Evolutionary conservation across 2,797 vertebrate genomes (phyloP).

Genomic region (Myotis myotis): DNA sequence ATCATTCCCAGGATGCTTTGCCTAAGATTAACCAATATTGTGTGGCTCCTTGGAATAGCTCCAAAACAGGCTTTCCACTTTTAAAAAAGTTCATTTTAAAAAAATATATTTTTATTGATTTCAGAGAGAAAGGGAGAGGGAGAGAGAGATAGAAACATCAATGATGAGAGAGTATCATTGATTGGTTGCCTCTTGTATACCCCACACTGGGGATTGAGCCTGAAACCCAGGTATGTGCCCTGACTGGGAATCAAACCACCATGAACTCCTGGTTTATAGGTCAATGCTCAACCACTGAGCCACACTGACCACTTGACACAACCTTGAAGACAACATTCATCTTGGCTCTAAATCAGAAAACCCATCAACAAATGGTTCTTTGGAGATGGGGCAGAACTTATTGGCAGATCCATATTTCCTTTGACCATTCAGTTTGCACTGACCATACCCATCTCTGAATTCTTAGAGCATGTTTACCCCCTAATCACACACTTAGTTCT

Average conservation of each 20-base stretch:
- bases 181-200: too few relatives aligned
- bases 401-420: background rate
- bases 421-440: background rate
- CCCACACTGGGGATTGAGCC: too few relatives aligned
- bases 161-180: too few relatives aligned
- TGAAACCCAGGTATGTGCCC: too few relatives aligned
- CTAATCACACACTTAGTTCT: background rate
- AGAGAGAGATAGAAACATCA: too few relatives aligned
- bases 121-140: too few relatives aligned
- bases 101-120: too few relatives aligned
- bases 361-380: background rate
- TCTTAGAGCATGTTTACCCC: background rate
- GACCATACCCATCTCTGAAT: background rate
- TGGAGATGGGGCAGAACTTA: background rate
- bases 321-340: background rate
- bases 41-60: background rate
- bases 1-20: background rate
- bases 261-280: too few relatives aligned
- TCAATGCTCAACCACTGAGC: too few relatives aligned
- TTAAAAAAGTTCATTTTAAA: too few relatives aligned
- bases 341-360: conserved; percentile 12
- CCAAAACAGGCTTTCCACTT: background rate
- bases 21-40: background rate
- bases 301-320: background rate
- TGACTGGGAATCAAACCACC: too few relatives aligned